Base-by-base conservation (phyloP, 2,113 vertebrate species). In the Paracanthobrama guichenoti region DNA sequence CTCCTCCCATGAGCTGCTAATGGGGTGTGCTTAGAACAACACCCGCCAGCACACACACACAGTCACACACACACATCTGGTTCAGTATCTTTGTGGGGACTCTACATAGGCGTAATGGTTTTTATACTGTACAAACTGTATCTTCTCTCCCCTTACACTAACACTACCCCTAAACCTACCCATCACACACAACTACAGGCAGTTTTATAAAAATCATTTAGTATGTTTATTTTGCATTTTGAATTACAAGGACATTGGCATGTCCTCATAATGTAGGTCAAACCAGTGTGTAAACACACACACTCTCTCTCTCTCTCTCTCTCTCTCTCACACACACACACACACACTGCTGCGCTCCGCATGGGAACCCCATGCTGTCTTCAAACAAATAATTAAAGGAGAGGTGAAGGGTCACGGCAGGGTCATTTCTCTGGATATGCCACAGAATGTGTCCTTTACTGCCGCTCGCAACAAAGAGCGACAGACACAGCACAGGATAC, bases 311-410 rank as follows among this genome's bases (percentile, higher is more conserved):
- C 39, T 7, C 39, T 39, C 39, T 7, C 39, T 7, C 35, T 35
- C 35, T 35, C 35, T 35, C 35, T 31, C 31, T 31, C 83, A 67
- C 83, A 90, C 88, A 88, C 87, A 83, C 67, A 81, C 87, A 82
- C 85, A 72, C 88, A 94, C 93, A 92, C 91, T 93, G 93, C 84
- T 91, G 94, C 93, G 95, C 97, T 94, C 96, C 96, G 95, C 96
- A 90, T 96, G 97, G 95, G 96, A 97, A 97, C 96, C 97, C 94
- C 94, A 96, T 95, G 96, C 96, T 97, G 97, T 97, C 97, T 98
- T 98, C 98, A 98, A 99, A 98, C 97, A 99, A 98, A 97, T 98
- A 97, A 98, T 99, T 98, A 98, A 95, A 93, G 94, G 92, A 94
- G 96, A 97, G 97, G 97, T 98, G 96, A 97, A 95, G 94, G 98